phyloP scores from a whole-genome alignment of 2,888 invertebrate genomes.

The Maniola hyperantus region DNA sequence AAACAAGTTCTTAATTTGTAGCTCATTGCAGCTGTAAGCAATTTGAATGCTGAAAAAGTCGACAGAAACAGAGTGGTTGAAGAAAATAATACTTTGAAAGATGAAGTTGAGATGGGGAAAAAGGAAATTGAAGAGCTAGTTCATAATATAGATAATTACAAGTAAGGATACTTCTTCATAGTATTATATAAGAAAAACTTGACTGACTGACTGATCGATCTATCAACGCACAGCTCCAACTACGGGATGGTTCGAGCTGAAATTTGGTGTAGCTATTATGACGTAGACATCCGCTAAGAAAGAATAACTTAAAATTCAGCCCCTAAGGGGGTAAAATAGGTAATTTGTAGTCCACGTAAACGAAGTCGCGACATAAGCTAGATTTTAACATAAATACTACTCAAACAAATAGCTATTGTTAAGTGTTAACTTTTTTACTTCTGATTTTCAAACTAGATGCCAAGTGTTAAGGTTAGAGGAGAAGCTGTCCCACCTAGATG shows the following conservation, averaged over 20 bases:
- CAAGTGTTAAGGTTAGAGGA: constrained; percentile 59
- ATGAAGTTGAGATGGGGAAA: constrained; percentile 50
- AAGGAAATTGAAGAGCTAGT: constrained; percentile 52
- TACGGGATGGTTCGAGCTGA: too few species aligned
- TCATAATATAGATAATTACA: constrained; percentile 55
- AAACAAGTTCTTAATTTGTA: constrained; percentile 43
- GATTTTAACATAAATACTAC: too few species aligned
- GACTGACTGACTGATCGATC: too few species aligned
- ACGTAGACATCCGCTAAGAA: too few species aligned
- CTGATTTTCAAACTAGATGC: constrained; percentile 47
- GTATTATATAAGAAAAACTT: too few species aligned
- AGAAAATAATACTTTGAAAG: constrained; percentile 53
- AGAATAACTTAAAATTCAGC: too few species aligned
- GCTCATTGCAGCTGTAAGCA: constrained; percentile 62
- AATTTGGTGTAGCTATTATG: too few species aligned
- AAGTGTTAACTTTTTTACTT: background rate
- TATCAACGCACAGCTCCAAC: too few species aligned
- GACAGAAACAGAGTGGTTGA: constrained; percentile 55
- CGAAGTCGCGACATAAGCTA: too few species aligned
- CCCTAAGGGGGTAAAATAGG: too few species aligned
- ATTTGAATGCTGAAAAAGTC: constrained; percentile 59
- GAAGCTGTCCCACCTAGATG: constrained; percentile 58
- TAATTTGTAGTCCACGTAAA: too few species aligned
- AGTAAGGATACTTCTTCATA: constrained; percentile 48
- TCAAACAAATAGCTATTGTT: too few species aligned